A percentile compares a stretch with the other conserved stretches of the same genome.
Evolutionary conservation across 2,888 invertebrate species (phyloP).

Genomic region (Mesorhabditis sp.): DNA sequence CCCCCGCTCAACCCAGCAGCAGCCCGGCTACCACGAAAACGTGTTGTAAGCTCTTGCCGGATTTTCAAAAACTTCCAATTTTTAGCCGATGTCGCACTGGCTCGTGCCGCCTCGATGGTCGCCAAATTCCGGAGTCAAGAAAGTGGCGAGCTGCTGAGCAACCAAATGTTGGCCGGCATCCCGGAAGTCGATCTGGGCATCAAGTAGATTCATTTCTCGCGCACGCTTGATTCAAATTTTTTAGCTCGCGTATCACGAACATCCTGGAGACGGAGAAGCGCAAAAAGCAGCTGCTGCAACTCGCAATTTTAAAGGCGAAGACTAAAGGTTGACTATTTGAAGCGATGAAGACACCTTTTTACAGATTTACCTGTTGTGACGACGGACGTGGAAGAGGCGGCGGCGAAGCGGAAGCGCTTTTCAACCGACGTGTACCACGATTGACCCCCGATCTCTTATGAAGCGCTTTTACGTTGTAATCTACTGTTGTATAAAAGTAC

Average conservation of each 20-base stretch:
- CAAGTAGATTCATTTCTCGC: conserved; percentile 67
- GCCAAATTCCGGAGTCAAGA: conserved; percentile 75
- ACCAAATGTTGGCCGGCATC: conserved; percentile 98
- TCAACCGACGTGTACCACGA: not conserved
- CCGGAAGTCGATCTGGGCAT: conserved; percentile 99
- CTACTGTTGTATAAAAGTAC: too few relatives aligned
- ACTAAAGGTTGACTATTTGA: not conserved
- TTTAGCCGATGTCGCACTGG: conserved; percentile 59
- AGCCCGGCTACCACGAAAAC: not conserved
- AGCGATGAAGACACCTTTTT: not conserved
- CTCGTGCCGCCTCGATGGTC: conserved; percentile 79
- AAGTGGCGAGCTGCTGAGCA: conserved; percentile 97
- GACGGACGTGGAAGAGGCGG: conserved; percentile 5
- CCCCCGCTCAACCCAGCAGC: not conserved
- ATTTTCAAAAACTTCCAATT: not conserved
- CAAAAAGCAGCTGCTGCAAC: conserved; percentile 79
- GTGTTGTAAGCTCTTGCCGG: too few relatives aligned
- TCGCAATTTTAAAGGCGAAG: conserved; percentile 18
- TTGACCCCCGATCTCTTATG: not conserved
- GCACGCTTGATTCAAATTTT: conserved; percentile 10
- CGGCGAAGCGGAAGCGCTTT: not conserved
- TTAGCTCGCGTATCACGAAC: conserved; percentile 87
- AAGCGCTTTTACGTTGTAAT: too few relatives aligned
- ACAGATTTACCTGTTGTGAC: not conserved
- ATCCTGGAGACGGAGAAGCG: conserved; percentile 99